These are phyloP conservation scores for Ceyx margarethae DNA, from an alignment of 2,113 vertebrate genomes.

Conservation along the genomic window DNA sequence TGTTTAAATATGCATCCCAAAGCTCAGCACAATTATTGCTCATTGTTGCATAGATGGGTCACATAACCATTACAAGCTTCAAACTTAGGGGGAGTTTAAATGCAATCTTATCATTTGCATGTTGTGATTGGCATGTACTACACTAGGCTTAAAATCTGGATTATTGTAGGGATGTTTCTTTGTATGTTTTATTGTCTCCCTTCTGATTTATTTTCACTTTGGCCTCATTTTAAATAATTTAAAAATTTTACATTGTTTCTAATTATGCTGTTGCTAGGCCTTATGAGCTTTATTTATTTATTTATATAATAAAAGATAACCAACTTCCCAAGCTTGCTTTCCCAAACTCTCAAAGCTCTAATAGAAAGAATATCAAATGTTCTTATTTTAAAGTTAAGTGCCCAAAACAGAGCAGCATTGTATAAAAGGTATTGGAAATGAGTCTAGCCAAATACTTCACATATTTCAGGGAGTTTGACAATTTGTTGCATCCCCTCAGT, in stretches of 20 bases:
- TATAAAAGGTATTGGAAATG: background rate
- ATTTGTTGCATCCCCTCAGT: background rate
- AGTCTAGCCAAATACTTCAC: background rate
- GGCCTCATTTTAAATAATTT: background rate
- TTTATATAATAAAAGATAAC: conserved; percentile 19
- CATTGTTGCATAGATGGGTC: background rate
- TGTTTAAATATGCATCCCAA: background rate
- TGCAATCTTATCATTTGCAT: background rate
- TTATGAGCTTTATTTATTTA: conserved; percentile 26
- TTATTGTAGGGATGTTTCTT: background rate
- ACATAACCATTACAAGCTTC: rapidly evolving
- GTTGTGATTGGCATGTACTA: background rate
- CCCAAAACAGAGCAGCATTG: background rate
- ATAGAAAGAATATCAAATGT: background rate
- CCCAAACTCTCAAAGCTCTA: background rate
- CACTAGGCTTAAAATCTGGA: background rate
- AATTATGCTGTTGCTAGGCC: conserved; percentile 26
- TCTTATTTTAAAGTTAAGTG: background rate
- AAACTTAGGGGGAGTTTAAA: background rate
- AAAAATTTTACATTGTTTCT: conserved; percentile 8
- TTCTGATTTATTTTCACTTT: conserved; percentile 8
- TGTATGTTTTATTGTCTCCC: background rate
- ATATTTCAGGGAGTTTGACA: rapidly evolving
- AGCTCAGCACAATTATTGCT: background rate
- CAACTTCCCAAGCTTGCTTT: background rate